These are phyloP conservation scores for Turritopsis dohrnii DNA, from an alignment of 30 jellyfish, hydroid and myxozoan species.

Conservation along the genomic window DNA sequence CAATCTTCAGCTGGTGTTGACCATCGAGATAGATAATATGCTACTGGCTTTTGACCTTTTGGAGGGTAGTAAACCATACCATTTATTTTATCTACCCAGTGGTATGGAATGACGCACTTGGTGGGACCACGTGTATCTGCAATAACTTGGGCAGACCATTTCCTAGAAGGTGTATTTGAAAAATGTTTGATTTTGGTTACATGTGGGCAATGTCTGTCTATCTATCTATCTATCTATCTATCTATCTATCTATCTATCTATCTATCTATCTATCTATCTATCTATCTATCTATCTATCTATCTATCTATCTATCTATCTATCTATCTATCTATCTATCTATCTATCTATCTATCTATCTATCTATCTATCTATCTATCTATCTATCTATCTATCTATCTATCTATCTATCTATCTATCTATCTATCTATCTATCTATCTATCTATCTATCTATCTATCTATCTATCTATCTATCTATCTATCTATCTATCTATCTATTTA, in stretches of 20 bases:
- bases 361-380: conserved; percentile 7
- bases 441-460: conserved; percentile 7
- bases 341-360: conserved; percentile 7
- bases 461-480: conserved; percentile 7
- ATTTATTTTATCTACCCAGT: too few relatives aligned
- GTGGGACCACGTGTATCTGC: too few relatives aligned
- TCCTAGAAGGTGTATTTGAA: too few relatives aligned
- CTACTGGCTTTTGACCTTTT: too few relatives aligned
- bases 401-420: conserved; percentile 7
- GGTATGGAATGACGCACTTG: too few relatives aligned
- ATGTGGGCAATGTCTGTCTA: background rate
- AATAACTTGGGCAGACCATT: too few relatives aligned
- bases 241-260: conserved; percentile 7
- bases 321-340: conserved; percentile 7
- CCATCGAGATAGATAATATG: too few relatives aligned
- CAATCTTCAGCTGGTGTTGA: too few relatives aligned
- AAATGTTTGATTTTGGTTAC: too few relatives aligned
- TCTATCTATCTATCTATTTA: too few relatives aligned
- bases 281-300: conserved; percentile 7
- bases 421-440: conserved; percentile 7
- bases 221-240: conserved; percentile 7
- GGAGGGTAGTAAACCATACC: too few relatives aligned
- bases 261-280: conserved; percentile 7
- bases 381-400: conserved; percentile 7
- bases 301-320: conserved; percentile 7